Percentiles rank a stretch among this genome's conserved stretches.
These are phyloP conservation scores for Antechinus flavipes DNA, from an alignment of 2,113 vertebrate genomes.

Conservation along the genomic window DNA sequence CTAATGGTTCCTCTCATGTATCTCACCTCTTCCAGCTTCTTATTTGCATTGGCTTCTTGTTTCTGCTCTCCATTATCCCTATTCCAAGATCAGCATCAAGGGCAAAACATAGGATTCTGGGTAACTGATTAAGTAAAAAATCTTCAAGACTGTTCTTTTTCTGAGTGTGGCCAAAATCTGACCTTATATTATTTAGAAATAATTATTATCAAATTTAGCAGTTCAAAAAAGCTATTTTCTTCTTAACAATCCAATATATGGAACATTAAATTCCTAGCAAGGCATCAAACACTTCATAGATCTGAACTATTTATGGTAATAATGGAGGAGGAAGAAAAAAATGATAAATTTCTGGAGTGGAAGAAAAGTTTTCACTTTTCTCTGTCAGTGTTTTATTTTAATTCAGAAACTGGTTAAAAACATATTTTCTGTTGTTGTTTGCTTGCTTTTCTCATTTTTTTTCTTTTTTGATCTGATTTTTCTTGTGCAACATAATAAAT, in stretches of 20 bases:
- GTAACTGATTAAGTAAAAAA: background rate
- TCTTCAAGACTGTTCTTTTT: background rate
- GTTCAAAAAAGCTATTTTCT: slow-evolving; percentile 11
- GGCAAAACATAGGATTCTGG: background rate
- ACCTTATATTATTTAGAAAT: background rate
- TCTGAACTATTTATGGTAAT: background rate
- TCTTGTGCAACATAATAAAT: too few relatives aligned
- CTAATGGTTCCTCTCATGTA: background rate
- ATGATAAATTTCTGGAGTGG: background rate
- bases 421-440: too few relatives aligned
- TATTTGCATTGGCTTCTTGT: background rate
- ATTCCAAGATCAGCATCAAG: background rate
- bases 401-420: slow-evolving; percentile 3
- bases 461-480: too few relatives aligned
- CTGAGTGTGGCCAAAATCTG: background rate
- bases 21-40: background rate
- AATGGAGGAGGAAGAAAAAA: background rate
- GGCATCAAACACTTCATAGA: background rate
- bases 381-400: slow-evolving; percentile 21
- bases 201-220: background rate
- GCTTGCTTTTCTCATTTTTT: too few relatives aligned
- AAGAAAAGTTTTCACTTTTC: background rate
- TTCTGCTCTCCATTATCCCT: background rate
- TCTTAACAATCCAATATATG: background rate
- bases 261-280: background rate